A percentile compares a stretch with the other conserved stretches of the same genome.
Evolutionary conservation across 2,888 invertebrate species (phyloP).

Genomic region (Agrochola litura): DNA sequence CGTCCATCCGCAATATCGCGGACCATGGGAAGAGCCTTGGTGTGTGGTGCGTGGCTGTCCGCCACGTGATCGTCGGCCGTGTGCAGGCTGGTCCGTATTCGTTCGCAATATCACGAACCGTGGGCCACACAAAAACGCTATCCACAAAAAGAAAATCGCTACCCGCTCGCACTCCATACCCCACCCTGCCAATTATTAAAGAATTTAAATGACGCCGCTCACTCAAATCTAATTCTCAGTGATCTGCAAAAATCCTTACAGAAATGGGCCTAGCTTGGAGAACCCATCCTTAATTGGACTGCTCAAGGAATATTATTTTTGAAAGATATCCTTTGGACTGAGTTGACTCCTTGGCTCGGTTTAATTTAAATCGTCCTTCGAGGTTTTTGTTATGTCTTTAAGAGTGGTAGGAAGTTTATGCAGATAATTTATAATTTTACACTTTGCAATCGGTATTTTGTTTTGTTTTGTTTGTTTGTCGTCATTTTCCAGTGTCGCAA

Average conservation of each 20-base stretch:
- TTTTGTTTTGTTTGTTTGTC: not conserved
- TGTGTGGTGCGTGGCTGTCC: no score
- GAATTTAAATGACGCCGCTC: conserved; percentile 76
- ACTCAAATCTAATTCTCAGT: conserved; percentile 75
- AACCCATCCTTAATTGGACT: conserved; percentile 69
- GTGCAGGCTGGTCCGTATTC: no score
- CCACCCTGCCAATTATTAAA: conserved; percentile 71
- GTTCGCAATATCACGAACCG: no score
- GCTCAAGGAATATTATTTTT: conserved; percentile 72
- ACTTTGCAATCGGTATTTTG: not conserved
- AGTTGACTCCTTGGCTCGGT: conserved; percentile 47
- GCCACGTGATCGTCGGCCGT: no score
- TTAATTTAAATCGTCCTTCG: conserved; percentile 53
- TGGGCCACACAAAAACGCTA: no score
- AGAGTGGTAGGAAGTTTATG: not conserved
- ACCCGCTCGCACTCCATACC: not conserved
- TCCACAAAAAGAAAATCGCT: conserved; percentile 12
- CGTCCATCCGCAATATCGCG: no score
- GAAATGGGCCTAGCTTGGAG: conserved; percentile 71
- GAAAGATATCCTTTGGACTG: conserved; percentile 45
- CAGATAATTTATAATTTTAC: not conserved
- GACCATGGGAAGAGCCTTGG: no score
- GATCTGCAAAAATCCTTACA: conserved; percentile 74
- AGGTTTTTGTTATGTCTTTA: conserved; percentile 23
- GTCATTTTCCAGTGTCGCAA: not conserved